Percentiles rank a stretch among this genome's conserved stretches.
Evolutionary conservation across 2,113 vertebrate genomes (phyloP).

Genomic region (Oreochromis tanganicae): DNA sequence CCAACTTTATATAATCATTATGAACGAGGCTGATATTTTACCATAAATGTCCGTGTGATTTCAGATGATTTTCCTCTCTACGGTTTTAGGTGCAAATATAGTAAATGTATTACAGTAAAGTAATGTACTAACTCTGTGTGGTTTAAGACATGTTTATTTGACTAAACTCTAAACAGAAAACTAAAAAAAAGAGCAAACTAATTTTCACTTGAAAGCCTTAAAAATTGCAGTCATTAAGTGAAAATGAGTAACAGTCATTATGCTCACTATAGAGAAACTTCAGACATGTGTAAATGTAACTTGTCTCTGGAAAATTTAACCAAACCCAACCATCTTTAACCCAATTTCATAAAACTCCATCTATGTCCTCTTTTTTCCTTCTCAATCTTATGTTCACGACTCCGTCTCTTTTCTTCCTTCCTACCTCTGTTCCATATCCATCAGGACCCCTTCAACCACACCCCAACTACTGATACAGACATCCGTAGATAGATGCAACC

Average conservation of each 20-base stretch:
- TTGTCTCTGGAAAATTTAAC: background rate
- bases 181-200: background rate
- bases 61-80: background rate
- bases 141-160: background rate
- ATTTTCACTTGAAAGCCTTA: background rate
- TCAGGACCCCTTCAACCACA: background rate
- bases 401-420: background rate
- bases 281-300: accelerated
- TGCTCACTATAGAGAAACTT: background rate
- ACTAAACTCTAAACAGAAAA: background rate
- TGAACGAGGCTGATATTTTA: background rate
- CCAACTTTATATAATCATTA: background rate
- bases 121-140: accelerated
- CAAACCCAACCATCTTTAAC: background rate
- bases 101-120: background rate
- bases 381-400: background rate
- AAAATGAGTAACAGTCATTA: background rate
- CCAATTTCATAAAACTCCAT: background rate
- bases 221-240: background rate
- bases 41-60: background rate
- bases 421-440: background rate
- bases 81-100: background rate
- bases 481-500: background rate
- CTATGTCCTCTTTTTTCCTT: background rate
- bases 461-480: background rate